Percentiles rank a stretch among this genome's conserved stretches.
Evolutionary conservation across 2,113 vertebrate genomes (phyloP).

Genomic region (Scartelaos histophorus): DNA sequence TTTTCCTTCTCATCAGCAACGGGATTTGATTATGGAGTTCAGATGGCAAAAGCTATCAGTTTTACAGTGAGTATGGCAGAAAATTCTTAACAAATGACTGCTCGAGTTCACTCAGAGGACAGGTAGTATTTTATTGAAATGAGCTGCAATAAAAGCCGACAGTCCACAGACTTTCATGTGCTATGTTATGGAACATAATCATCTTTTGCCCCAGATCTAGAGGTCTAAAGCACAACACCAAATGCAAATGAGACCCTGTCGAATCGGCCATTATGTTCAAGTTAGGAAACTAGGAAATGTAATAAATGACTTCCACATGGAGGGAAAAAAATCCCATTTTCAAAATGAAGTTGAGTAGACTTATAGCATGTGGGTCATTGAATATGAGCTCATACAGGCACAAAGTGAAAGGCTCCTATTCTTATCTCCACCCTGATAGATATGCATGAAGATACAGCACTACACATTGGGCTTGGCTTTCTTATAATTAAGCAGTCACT

Average conservation of each 20-base stretch:
- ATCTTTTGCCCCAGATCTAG: constrained; percentile 38
- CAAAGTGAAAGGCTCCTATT: constrained; percentile 48
- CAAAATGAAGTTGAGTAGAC: constrained; percentile 13
- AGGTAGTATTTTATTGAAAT: constrained; percentile 67
- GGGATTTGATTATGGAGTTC: constrained; percentile 47
- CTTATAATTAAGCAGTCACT: constrained; percentile 71
- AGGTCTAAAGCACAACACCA: constrained; percentile 24
- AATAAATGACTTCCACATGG: constrained; percentile 3
- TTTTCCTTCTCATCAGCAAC: constrained; percentile 33
- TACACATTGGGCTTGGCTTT: constrained; percentile 52
- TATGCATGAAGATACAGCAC: constrained; percentile 55
- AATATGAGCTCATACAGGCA: constrained; percentile 32
- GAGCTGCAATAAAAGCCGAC: constrained; percentile 66
- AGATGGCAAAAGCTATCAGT: constrained; percentile 39
- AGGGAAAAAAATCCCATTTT: constrained; percentile 16
- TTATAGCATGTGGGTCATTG: constrained; percentile 35
- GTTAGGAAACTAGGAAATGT: constrained; percentile 22
- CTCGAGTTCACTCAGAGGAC: constrained; percentile 73
- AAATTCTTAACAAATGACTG: constrained; percentile 51
- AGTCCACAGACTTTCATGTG: constrained; percentile 55
- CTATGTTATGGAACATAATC: constrained; percentile 54
- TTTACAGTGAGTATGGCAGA: constrained; percentile 28
- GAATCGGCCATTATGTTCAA: constrained; percentile 25
- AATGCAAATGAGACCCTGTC: constrained; percentile 32
- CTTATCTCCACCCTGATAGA: constrained; percentile 58